Conservation (phyloP, 1,140 invertebrate genomes). For the Proctacanthus coquilletti region DNA sequence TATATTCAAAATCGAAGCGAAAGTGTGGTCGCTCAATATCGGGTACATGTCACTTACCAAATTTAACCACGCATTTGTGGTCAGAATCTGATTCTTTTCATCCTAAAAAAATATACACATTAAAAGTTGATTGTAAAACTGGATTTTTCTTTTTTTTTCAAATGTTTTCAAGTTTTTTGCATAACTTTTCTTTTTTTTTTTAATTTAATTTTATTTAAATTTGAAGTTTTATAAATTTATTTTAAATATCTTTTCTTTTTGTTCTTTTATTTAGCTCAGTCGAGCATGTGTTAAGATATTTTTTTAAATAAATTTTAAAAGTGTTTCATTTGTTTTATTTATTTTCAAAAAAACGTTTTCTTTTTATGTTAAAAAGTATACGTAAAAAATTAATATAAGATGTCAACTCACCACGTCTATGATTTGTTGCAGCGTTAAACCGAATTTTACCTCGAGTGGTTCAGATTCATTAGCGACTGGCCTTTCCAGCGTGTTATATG, state of each 20-base stretch:
- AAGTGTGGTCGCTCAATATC: constrained; percentile 9
- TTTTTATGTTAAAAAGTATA: no score
- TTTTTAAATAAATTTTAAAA: no score
- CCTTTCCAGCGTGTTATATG: constrained; percentile 90
- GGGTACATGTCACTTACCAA: constrained; percentile 75
- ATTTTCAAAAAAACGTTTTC: no score
- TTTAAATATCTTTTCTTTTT: constrained; percentile 1
- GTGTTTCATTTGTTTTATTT: no score
- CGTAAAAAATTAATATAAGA: constrained; percentile 6
- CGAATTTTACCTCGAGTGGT: constrained; percentile 84
- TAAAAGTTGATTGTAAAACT: constrained; percentile 2
- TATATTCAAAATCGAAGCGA: neutral
- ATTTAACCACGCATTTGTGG: constrained; percentile 92
- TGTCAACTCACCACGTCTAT: constrained; percentile 87
- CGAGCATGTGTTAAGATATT: no score
- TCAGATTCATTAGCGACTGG: constrained; percentile 91
- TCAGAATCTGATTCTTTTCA: constrained; percentile 82
- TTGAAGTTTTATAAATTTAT: neutral
- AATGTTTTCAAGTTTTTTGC: no score
- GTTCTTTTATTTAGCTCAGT: no score
- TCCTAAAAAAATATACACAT: constrained; percentile 37
- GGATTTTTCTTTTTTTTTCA: constrained; percentile 4
- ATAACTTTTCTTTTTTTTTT: constrained; percentile 4
- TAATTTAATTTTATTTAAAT: neutral
- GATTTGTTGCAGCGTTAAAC: constrained; percentile 93